Evolutionary conservation across 2,797 vertebrate genomes (phyloP).

Genomic region (Phyllotis vaccarum): DNA sequence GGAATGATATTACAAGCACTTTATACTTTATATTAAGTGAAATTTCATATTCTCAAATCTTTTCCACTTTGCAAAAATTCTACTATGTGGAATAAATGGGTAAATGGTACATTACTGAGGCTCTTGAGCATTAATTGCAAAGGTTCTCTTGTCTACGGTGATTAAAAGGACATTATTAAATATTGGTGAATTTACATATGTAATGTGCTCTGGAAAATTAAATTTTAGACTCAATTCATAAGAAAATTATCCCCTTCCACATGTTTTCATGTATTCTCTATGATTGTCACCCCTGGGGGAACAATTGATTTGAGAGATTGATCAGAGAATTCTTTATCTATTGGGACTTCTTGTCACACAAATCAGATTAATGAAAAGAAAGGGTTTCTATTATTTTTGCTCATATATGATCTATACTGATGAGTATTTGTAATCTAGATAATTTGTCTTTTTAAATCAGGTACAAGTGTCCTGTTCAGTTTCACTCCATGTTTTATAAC

Average conservation of each 20-base stretch:
- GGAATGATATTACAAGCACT: background rate
- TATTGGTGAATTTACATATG: background rate
- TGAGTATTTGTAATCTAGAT: slow-evolving; percentile 16
- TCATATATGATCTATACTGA: background rate
- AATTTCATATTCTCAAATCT: background rate
- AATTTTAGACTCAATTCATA: background rate
- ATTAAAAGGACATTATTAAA: background rate
- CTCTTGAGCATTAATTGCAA: background rate
- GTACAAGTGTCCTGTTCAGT: slow-evolving; percentile 48
- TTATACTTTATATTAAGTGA: slow-evolving; percentile 12
- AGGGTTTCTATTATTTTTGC: background rate
- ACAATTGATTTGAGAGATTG: background rate
- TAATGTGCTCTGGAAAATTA: background rate
- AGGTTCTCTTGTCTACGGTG: background rate
- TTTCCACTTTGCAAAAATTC: background rate
- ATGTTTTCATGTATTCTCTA: background rate
- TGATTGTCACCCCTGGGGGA: background rate
- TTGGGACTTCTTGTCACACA: background rate
- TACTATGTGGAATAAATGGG: background rate
- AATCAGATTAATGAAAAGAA: background rate
- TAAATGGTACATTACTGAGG: slow-evolving; percentile 10
- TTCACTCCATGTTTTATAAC: slow-evolving; percentile 23
- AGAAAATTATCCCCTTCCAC: background rate
- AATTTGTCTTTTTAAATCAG: background rate
- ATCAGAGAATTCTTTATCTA: background rate